Percentiles rank a stretch among this genome's conserved stretches.
phyloP scores from a whole-genome alignment of 1,140 invertebrate genomes.

The Drosophila melanogaster region Release_6_plus_ISO1_MT NT_033777.3:11457501-11458000 shows the following conservation, averaged over 20 bases:
- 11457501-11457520: slow-evolving; percentile 8
- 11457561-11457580: slow-evolving; percentile 28
- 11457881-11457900: not conserved
- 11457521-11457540: not conserved
- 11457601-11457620: slow-evolving; percentile 80
- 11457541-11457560: slow-evolving; percentile 42
- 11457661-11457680: slow-evolving; percentile 2
- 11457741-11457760: slow-evolving; percentile 58
- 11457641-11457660: not conserved
- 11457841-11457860: not conserved
- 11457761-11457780: slow-evolving; percentile 46
- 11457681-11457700: slow-evolving; percentile 1
- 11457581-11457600: slow-evolving; percentile 84
- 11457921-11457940: slow-evolving; percentile 52
- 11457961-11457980: slow-evolving; percentile 40
- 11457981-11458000: slow-evolving; percentile 56
- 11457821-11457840: too few relatives aligned
- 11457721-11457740: slow-evolving; percentile 42
- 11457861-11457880: slow-evolving; percentile 9
- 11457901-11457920: slow-evolving; percentile 54
- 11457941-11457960: slow-evolving; percentile 50
- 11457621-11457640: slow-evolving; percentile 47
- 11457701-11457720: slow-evolving; percentile 1
- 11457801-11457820: slow-evolving; percentile 3
- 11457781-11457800: slow-evolving; percentile 2